A percentile compares a stretch with the other conserved stretches of the same genome.
These are phyloP conservation scores for Cydia splendana DNA, from an alignment of 1,140 invertebrate species.

Conservation along the genomic window DNA sequence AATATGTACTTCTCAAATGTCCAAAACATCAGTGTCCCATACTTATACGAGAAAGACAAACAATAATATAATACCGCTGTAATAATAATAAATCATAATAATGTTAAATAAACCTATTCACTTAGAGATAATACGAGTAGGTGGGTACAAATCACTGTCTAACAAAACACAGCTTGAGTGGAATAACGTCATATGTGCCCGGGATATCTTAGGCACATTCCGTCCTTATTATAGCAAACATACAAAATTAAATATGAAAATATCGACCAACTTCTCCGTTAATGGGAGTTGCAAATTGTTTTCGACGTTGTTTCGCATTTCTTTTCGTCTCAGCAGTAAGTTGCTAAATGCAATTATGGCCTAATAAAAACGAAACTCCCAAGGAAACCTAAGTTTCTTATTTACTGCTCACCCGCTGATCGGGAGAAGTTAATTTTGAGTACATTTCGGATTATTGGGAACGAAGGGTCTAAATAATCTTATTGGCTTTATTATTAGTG, in stretches of 20 bases:
- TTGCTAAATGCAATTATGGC: conserved; percentile 43
- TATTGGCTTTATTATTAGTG: background rate
- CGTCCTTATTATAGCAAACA: background rate
- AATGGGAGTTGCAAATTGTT: conserved; percentile 55
- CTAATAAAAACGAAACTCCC: conserved; percentile 42
- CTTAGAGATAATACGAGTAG: background rate
- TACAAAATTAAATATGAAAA: conserved; percentile 51
- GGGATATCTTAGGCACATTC: background rate
- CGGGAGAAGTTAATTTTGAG: conserved; percentile 31
- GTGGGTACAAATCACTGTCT: background rate
- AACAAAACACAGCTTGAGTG: background rate
- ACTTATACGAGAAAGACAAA: background rate
- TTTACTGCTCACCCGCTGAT: conserved; percentile 33
- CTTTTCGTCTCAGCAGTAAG: conserved; percentile 38
- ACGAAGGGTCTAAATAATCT: conserved; percentile 8
- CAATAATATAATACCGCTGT: background rate
- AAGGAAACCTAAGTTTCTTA: conserved; percentile 34
- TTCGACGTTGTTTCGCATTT: conserved; percentile 46
- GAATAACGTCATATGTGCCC: background rate
- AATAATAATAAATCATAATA: background rate
- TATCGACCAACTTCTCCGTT: conserved; percentile 51
- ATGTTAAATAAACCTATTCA: background rate
- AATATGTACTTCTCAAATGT: background rate
- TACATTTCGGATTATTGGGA: conserved; percentile 19
- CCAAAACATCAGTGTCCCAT: background rate